Conservation (phyloP, 2,888 invertebrate genomes). For the Platycnemis pennipes region DNA sequence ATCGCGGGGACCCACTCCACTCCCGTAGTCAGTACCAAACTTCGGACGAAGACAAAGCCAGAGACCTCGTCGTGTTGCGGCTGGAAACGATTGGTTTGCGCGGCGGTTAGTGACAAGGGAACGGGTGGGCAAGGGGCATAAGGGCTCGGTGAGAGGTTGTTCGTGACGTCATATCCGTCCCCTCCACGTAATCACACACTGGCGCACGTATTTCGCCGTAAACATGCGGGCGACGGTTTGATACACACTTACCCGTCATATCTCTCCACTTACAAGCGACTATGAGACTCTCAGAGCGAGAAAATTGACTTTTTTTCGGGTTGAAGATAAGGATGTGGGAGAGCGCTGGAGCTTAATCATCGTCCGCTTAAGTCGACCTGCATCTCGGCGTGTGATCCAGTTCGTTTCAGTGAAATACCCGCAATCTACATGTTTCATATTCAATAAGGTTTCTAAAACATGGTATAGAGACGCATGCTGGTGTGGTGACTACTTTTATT, state of each 20-base stretch:
- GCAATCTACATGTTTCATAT: not conserved
- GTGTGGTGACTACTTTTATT: too few relatives aligned
- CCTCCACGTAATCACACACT: not conserved
- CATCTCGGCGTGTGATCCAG: not conserved
- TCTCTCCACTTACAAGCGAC: not conserved
- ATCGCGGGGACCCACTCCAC: not conserved
- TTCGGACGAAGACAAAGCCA: not conserved
- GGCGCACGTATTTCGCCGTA: not conserved
- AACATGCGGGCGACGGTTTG: not conserved
- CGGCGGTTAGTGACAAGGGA: conserved; percentile 14
- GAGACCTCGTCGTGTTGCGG: not conserved
- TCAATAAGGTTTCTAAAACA: not conserved
- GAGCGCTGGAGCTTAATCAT: not conserved
- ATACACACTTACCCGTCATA: not conserved
- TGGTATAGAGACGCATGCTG: too few relatives aligned
- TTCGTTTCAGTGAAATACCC: not conserved
- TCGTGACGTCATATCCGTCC: conserved; percentile 28
- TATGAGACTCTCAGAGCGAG: not conserved
- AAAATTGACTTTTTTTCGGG: not conserved
- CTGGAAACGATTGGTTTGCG: conserved; percentile 3
- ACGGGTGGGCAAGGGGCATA: not conserved
- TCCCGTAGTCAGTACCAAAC: not conserved
- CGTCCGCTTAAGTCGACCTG: not conserved
- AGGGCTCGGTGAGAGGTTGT: conserved; percentile 11
- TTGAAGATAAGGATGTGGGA: not conserved